Evolutionary conservation across 2,113 vertebrate genomes (phyloP).

Genomic region (Eretmochelys imbricata): DNA sequence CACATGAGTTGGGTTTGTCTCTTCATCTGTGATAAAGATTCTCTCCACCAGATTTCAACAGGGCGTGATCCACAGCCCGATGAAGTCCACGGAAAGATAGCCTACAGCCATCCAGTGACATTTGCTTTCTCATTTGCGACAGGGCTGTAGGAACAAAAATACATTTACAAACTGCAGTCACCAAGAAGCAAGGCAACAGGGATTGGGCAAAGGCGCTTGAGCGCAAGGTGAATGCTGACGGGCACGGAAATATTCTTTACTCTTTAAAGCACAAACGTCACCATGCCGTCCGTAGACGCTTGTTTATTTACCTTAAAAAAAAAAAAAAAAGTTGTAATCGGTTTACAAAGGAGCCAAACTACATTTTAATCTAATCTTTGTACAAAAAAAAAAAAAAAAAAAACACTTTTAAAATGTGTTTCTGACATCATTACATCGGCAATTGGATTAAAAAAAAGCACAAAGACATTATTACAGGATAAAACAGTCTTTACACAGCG

Average conservation of each 20-base stretch:
- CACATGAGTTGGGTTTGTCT: neutral
- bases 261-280: neutral
- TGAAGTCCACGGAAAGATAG: neutral
- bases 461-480: constrained; percentile 45
- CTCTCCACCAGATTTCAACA: neutral
- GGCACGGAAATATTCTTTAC: neutral
- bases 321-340: constrained; percentile 69
- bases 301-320: constrained; percentile 73
- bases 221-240: neutral
- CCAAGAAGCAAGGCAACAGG: neutral
- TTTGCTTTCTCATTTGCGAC: neutral
- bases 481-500: constrained; percentile 31
- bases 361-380: constrained; percentile 79
- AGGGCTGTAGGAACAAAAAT: neutral
- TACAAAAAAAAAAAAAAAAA: constrained; percentile 70
- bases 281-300: constrained; percentile 54
- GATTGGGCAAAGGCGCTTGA: neutral
- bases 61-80: no score
- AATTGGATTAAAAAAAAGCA: constrained; percentile 39
- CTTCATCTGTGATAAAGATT: neutral
- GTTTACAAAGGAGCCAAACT: constrained; percentile 81
- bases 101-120: accelerated
- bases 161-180: neutral
- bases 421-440: constrained; percentile 50
- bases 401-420: constrained; percentile 61